Base-by-base conservation (phyloP, 2,113 vertebrate species). In the Myotis lucifugus region DNA sequence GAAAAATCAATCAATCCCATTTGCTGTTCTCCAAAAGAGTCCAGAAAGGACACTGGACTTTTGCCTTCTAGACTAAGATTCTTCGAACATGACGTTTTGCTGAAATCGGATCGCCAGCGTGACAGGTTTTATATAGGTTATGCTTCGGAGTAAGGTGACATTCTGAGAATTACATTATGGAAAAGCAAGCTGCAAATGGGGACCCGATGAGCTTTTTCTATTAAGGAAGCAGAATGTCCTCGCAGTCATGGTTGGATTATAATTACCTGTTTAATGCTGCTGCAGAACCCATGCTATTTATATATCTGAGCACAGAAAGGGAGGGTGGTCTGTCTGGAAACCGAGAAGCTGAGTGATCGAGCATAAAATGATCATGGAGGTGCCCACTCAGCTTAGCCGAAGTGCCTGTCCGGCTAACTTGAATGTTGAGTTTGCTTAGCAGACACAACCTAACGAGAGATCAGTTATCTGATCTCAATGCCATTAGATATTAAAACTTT, bases 211-310 rank as follows among this genome's bases (percentile, higher is more conserved):
- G 87, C 34, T 72, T 90, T 64, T 40, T 85, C 92, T 96, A 66
- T 90, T 84, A 94, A 94, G 70, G 74, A 94, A 48, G 87, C 82
- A 87, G 79, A 79, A 66, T 91, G 46, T 32, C 42, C 92, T 81
- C 37, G 83, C 79, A 40, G 85, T 40, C 56, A 19, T n/a, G 82
- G 70, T 5, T 93, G 85, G 34, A 70, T 74, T 92, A 42, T 87
- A 92, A 93, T 76, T 59, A 69, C 79, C 56, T 95, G 19, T 94
- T 96, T 81, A 90, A 83, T 8, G 34, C 74, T 87, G 64, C 66
- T 72, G 76, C 14, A 50, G 79, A 78, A 32, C 85, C 34, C 72
- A 67, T 79, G 70, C 64, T 93, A 82, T 59, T 94, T 74, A 37
- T n/a, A 46, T 40, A 59, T 40, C 42, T 66, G 18, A 72, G 67